Conservation (phyloP, 2,797 vertebrate species). For the Phrynocephalus vlangalii region DNA sequence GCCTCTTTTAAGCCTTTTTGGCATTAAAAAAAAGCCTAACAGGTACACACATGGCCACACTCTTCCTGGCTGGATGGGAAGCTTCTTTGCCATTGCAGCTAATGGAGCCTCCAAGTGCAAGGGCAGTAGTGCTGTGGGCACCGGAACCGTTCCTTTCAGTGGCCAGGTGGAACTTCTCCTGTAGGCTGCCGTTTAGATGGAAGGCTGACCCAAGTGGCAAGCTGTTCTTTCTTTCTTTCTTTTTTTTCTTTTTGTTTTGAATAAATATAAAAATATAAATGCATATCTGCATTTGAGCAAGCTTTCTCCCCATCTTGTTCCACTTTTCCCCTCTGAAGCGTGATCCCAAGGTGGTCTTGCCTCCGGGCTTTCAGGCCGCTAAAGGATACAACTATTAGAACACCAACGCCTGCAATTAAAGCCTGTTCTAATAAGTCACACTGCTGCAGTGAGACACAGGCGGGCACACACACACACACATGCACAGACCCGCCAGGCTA, state of each 20-base stretch:
- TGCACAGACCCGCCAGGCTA: not conserved
- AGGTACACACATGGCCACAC: not conserved
- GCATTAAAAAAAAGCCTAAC: not conserved
- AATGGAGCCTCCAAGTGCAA: not conserved
- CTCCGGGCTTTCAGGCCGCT: not conserved
- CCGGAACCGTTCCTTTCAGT: not conserved
- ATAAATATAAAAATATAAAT: too few species aligned
- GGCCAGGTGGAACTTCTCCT: not conserved
- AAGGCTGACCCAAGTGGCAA: not conserved
- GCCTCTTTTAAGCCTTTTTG: not conserved
- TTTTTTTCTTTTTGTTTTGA: too few species aligned
- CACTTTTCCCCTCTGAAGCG: not conserved
- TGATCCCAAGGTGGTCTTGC: not conserved
- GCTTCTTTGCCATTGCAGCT: not conserved
- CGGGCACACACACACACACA: not conserved
- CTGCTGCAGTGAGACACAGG: constrained; percentile 21
- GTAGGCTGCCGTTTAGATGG: too few species aligned
- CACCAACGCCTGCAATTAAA: constrained; percentile 31
- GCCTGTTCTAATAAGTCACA: constrained; percentile 26
- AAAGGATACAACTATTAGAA: constrained; percentile 8
- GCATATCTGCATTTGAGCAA: not conserved
- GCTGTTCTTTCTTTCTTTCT: too few species aligned
- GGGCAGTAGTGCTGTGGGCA: not conserved
- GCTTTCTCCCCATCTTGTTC: not conserved
- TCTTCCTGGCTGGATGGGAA: not conserved